Percentiles rank a stretch among this genome's conserved stretches.
Conservation (phyloP, 2,888 invertebrate genomes). For the Iselma pallidipennis region DNA sequence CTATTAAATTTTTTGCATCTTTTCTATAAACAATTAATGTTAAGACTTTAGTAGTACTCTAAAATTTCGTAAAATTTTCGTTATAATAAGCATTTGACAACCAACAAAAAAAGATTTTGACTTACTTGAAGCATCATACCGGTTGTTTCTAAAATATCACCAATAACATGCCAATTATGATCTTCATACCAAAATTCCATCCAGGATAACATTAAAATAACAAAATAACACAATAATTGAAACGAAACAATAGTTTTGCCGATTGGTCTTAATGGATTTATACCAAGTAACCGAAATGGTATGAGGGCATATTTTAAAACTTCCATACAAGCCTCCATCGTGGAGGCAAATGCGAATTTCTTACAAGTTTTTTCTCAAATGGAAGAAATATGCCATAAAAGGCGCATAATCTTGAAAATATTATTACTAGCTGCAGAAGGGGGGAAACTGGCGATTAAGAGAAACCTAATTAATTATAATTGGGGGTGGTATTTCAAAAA, state of each 20-base stretch:
- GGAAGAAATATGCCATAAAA: neutral
- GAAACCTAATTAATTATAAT: too few relatives aligned
- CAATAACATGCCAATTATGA: neutral
- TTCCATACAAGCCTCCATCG: neutral
- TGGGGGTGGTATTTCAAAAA: too few relatives aligned
- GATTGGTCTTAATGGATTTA: neutral
- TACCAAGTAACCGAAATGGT: neutral
- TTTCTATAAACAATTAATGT: neutral
- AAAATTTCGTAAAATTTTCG: neutral
- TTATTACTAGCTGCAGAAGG: too few relatives aligned
- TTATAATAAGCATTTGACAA: neutral
- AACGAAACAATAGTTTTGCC: neutral
- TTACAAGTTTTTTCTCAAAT: neutral
- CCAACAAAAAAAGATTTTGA: neutral
- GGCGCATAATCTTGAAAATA: neutral
- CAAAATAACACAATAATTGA: neutral
- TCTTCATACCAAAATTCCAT: neutral
- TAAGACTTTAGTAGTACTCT: neutral
- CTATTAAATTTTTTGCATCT: neutral
- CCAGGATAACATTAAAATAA: neutral
- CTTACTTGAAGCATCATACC: neutral
- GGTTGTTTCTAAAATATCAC: neutral
- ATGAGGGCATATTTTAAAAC: neutral
- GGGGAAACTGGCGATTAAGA: too few relatives aligned
- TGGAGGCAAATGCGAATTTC: neutral